Evolutionary conservation across 2,113 vertebrate species (phyloP), one percentile per base, ranked within the genome.

Genomic region (Scomber japonicus): DNA sequence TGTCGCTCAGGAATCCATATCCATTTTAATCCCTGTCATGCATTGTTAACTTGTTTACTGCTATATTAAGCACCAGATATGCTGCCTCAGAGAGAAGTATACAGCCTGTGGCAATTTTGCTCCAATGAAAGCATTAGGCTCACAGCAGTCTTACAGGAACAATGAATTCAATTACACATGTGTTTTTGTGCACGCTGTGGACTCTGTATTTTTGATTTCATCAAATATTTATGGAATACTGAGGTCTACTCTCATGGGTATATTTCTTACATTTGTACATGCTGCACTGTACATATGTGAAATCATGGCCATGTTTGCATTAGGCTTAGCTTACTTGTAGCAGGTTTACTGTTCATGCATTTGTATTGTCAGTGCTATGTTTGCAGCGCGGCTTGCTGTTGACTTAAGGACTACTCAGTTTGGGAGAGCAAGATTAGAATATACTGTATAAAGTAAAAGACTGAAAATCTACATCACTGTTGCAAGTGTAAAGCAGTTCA

Each of bases 11-110:
- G 57, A 77, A 86, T 53, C 81, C 70, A 73, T 83, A 84, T 82
- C 72, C 78, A 54, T 88, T 90, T 82, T 80, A 88, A 85, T 90
- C 57, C 78, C 74, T 86, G 91, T 83, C 89, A 91, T 91, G 91
- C 86, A 81, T 73, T 91, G 83, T 92, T 90, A 93, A 91, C 85
- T 84, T 91, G 86, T 91, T 91, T 89, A 83, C 80, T 78, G 88
- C 81, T 78, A 64, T 90, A 90, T 89, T 86, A 88, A 84, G 68
- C 83, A 88, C 19, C 56, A 67, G 83, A 80, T 83, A 74, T 79
- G 68, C 72, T 40, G 71, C 75, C 81, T 81, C 73, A 61, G 51
- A 77, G 45, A 66, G 70, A 60, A 48, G 70, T 67, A 61, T 72
- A 67, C 60, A 69, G 84, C 84, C 80, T 1, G 13, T 75, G 69